A percentile compares a stretch with the other conserved stretches of the same genome.
phyloP scores from a whole-genome alignment of 1,140 invertebrate genomes.

The Aphaenogaster floridana region DNA sequence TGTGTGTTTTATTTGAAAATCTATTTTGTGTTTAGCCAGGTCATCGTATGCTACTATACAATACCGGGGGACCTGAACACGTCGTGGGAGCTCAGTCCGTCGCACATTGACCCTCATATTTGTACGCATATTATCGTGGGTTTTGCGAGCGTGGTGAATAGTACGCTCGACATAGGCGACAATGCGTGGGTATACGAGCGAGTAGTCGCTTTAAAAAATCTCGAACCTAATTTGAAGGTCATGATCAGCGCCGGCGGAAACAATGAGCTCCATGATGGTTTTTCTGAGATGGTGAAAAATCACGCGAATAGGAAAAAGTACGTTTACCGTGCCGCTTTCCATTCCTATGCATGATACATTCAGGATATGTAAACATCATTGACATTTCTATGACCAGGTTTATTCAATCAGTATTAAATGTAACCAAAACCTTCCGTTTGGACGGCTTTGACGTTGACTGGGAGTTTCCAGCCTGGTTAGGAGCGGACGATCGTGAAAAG shows the following conservation, averaged over 20 bases:
- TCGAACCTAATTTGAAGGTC: slow-evolving; percentile 91
- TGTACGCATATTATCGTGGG: slow-evolving; percentile 95
- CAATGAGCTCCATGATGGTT: slow-evolving; percentile 88
- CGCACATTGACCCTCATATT: slow-evolving; percentile 89
- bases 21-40: slow-evolving; percentile 62
- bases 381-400: slow-evolving; percentile 86
- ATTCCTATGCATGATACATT: not conserved
- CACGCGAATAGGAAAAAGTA: slow-evolving; percentile 90
- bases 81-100: slow-evolving; percentile 86
- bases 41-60: slow-evolving; percentile 89
- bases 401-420: slow-evolving; percentile 89
- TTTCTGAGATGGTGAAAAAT: slow-evolving; percentile 90
- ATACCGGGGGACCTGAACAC: slow-evolving; percentile 83
- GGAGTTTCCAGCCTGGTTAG: slow-evolving; percentile 92
- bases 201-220: slow-evolving; percentile 88
- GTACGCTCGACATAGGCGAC: slow-evolving; percentile 86
- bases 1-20: not conserved
- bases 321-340: not conserved
- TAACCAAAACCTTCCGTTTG: slow-evolving; percentile 89
- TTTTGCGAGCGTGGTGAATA: slow-evolving; percentile 90
- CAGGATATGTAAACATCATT: not conserved
- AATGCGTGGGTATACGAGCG: slow-evolving; percentile 86
- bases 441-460: slow-evolving; percentile 96
- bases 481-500: slow-evolving; percentile 86
- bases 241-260: slow-evolving; percentile 93